Evolutionary conservation across 2,113 vertebrate species (phyloP).

Genomic region (Brevimyrus niger): DNA sequence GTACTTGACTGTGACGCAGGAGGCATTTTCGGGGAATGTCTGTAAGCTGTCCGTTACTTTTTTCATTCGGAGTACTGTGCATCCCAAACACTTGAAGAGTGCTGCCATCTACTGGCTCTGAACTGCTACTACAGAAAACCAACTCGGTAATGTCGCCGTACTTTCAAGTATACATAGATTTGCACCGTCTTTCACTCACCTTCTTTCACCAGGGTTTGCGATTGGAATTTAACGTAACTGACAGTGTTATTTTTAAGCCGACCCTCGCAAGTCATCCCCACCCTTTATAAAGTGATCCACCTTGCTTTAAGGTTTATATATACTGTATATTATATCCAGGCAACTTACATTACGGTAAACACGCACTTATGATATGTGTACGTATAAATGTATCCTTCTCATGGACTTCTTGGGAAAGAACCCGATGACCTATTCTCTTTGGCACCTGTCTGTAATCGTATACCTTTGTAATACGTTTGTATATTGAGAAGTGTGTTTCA

Average conservation of each 20-base stretch:
- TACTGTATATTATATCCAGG: constrained; percentile 43
- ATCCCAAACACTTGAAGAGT: not conserved
- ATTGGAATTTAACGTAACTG: not conserved
- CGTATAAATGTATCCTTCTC: constrained; percentile 77
- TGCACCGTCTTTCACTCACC: too few relatives aligned
- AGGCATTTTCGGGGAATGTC: not conserved
- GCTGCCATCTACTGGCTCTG: not conserved
- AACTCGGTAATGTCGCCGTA: not conserved
- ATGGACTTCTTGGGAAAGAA: constrained; percentile 78
- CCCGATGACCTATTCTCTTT: constrained; percentile 73
- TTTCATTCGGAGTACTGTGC: not conserved
- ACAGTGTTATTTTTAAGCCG: not conserved
- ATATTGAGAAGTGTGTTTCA: constrained; percentile 88
- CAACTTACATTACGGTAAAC: constrained; percentile 53
- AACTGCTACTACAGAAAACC: not conserved
- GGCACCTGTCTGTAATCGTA: constrained; percentile 84
- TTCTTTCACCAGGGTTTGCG: not conserved
- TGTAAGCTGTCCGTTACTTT: not conserved
- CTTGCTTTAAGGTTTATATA: not conserved
- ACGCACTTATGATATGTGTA: constrained; percentile 56
- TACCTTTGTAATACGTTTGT: constrained; percentile 98
- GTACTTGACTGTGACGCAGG: not conserved
- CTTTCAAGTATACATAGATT: not conserved
- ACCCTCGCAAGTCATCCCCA: not conserved
- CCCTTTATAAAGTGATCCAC: not conserved